Evolutionary conservation across 1,140 invertebrate genomes (phyloP).

Genomic region (Lamellibrachia luymesi): DNA sequence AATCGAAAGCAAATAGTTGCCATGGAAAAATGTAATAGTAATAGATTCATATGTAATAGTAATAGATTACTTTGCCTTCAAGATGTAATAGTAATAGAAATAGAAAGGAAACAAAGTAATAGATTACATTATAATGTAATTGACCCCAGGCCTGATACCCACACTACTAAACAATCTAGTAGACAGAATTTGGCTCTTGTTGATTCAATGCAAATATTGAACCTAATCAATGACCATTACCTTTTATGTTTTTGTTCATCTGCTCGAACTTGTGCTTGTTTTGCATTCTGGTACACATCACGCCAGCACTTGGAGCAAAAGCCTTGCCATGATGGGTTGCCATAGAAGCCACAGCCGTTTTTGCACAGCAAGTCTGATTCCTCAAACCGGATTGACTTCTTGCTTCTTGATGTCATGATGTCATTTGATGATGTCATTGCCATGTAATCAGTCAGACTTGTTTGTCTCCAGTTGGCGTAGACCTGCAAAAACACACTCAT

Average conservation of each 20-base stretch:
- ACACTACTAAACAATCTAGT: neutral
- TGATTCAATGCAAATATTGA: neutral
- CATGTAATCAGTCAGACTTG: neutral
- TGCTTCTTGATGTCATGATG: neutral
- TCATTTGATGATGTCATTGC: neutral
- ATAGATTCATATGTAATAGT: too few relatives aligned
- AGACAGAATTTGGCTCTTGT: neutral
- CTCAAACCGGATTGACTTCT: conserved; percentile 68
- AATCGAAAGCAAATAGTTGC: too few relatives aligned
- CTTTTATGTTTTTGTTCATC: conserved; percentile 2
- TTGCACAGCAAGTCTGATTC: conserved; percentile 88
- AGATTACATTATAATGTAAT: too few relatives aligned
- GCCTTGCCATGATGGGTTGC: conserved; percentile 94
- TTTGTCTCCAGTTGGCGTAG: neutral
- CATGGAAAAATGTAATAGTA: too few relatives aligned
- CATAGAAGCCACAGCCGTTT: conserved; percentile 93
- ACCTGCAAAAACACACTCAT: neutral
- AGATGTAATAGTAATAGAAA: too few relatives aligned
- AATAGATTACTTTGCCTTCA: too few relatives aligned
- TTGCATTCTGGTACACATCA: conserved; percentile 53
- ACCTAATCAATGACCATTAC: neutral
- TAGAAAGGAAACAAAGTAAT: too few relatives aligned
- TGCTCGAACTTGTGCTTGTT: conserved; percentile 42
- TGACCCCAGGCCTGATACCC: too few relatives aligned
- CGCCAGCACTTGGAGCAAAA: conserved; percentile 89